Conservation (phyloP, 2,797 vertebrate genomes). For the Mormyrus hasselquistii region DNA sequence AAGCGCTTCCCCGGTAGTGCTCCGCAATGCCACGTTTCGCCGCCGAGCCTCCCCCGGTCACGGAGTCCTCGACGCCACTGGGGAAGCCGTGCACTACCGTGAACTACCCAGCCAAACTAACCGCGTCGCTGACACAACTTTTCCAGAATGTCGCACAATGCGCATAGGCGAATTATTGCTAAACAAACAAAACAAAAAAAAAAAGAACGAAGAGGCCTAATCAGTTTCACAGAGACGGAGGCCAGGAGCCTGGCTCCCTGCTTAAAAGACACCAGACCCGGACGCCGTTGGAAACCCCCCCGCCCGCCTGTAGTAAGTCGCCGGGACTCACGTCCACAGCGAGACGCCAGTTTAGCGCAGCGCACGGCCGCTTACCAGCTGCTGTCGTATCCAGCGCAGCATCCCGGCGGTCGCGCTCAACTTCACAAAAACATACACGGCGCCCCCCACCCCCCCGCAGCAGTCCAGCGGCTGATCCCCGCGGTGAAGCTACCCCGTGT, state of each 20-base stretch:
- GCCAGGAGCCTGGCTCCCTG: neutral
- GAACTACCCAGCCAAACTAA: neutral
- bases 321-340: neutral
- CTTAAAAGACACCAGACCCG: neutral
- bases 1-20: neutral
- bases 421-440: conserved; percentile 5
- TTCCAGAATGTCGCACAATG: neutral
- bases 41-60: neutral
- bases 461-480: neutral
- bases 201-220: neutral
- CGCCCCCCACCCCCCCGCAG: neutral
- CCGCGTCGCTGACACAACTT: neutral
- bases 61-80: neutral
- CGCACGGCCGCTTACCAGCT: conserved; percentile 54
- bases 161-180: neutral
- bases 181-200: neutral
- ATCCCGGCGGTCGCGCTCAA: conserved; percentile 37
- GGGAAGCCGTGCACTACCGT: neutral
- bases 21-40: neutral
- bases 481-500: neutral
- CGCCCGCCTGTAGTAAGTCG: neutral
- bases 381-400: conserved; percentile 69
- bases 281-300: neutral
- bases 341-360: neutral
- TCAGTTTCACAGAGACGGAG: neutral